Base-by-base conservation (phyloP, 2,888 invertebrate species). In the Lymantria monacha region DNA sequence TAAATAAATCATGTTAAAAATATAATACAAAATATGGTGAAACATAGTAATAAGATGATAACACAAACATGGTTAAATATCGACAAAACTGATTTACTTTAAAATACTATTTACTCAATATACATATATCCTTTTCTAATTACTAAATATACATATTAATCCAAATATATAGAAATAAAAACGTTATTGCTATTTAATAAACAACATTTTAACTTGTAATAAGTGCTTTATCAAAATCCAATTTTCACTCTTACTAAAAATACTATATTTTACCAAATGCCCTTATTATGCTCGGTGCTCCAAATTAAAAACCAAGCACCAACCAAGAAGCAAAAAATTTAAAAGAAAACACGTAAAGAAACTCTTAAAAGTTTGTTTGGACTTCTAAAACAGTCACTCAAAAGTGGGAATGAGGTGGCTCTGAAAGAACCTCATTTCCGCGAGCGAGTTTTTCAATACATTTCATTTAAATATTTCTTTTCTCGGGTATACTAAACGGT, bases 341-440 rank as follows among this genome's bases (percentile, higher is more conserved):
- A 63, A 63, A 57, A 55, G 57, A 61, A 64, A 57, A 59, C 46
- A 55, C 55, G 48, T 33, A 49, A 72, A 76, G 70, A 66, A 73
- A 76, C 69, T 64, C 5, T 71, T 64, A 67, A 79, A 81, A 74
- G 69, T 67, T 67, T 57, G 70, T 72, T 73, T 64, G 72, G 74
- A 76, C 78, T 79, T 78, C 77, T 83, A 77, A 82, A 85, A 83
- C 79, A 83, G 81, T 83, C 78, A 73, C 79, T 83, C 81, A 79
- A 78, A 83, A 79, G 73, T 79, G 74, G 71, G 76, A 83, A 81
- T 76, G 78, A 81, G 79, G 74, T 71, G 62, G 64, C 74, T 66
- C 60, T 87, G 86, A 89, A 88, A 87, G 88, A 86, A 88, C 72
- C 86, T 88, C 89, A 89, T 90, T 90, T 89, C 88, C 89, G 81